Base-by-base conservation (phyloP, 2,113 vertebrate species). In the Suricata suricatta region DNA sequence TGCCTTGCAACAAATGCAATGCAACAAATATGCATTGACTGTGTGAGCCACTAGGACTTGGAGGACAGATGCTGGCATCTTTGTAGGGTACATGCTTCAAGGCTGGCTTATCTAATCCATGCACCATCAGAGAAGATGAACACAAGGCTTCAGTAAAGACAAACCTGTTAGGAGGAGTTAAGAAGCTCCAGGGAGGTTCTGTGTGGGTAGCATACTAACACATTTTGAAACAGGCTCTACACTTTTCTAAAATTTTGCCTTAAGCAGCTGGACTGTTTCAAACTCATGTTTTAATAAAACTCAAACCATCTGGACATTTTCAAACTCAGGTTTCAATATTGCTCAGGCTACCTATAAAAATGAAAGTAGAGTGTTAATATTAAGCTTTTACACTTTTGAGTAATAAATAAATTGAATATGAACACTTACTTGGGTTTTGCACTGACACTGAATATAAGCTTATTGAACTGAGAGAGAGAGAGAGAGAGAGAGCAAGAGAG, bases 281-380 rank as follows among this genome's bases (percentile, higher is more conserved):
- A 90, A 95, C n/a, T 86, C 86, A 90, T 52, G 15, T 96, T 98
- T 97, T 89, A 96, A 63, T 95, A 88, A 97, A 93, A 93, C 27
- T 47, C 19, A 91, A 95, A 92, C 91, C 86, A 85, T 89, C 89
- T 95, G 87, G 86, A 95, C 31, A 7, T 95, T 86, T 89, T 77
- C 25, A 89, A 95, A 74, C 31, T 88, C 38, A 66, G 33, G 15
- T 72, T 96, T 96, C 82, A 86, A 35, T 96, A 90, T 52, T 96
- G n/a, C 47, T 88, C 44, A 80, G 92, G 74, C 12, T 17, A 69
- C 60, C 23, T 71, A 81, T 88, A 92, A 95, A 96, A 95, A 95
- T 89, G 9, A 12, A 91, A 69, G 19, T 41, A 63, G 19, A 66
- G 23, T 81, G 90, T 91, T 84, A 85, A 76, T 64, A 96, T 66